Conservation (phyloP, 2,113 vertebrate species). For the Scatophagus argus region DNA sequence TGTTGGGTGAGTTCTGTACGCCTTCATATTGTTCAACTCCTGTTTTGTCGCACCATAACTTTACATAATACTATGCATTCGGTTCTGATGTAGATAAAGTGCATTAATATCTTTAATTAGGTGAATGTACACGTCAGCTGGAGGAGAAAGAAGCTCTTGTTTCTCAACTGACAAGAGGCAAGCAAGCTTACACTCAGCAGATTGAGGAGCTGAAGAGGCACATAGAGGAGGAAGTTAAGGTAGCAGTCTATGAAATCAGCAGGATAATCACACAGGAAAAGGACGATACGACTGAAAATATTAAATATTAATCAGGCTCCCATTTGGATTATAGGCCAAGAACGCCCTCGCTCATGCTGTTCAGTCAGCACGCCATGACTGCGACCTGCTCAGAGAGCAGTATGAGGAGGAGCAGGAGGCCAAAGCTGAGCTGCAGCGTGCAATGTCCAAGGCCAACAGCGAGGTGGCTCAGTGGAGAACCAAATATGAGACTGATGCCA, state of each 20-base stretch:
- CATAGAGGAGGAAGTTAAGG: slow-evolving; percentile 86
- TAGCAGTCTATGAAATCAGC: slow-evolving; percentile 45
- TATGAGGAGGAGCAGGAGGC: slow-evolving; percentile 87
- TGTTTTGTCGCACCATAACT: no score
- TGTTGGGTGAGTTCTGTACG: no score
- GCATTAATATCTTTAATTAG: slow-evolving; percentile 63
- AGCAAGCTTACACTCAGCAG: slow-evolving; percentile 88
- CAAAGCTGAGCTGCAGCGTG: slow-evolving; percentile 82
- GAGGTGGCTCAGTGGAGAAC: slow-evolving; percentile 85
- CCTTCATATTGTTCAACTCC: not conserved
- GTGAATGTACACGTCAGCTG: slow-evolving; percentile 85
- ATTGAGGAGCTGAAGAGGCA: slow-evolving; percentile 89
- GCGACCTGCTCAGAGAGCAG: slow-evolving; percentile 86
- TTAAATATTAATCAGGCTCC: slow-evolving; percentile 4
- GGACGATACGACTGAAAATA: not conserved
- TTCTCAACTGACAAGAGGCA: slow-evolving; percentile 85
- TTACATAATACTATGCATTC: no score
- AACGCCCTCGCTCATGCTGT: slow-evolving; percentile 88
- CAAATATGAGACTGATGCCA: slow-evolving; percentile 83
- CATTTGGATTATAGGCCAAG: slow-evolving; percentile 84
- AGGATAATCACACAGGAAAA: not conserved
- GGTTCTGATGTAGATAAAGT: not conserved
- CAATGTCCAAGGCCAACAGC: slow-evolving; percentile 81
- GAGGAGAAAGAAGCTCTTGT: slow-evolving; percentile 87
- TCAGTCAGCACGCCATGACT: slow-evolving; percentile 81